Percentiles rank a stretch among this genome's conserved stretches.
Conservation (phyloP, 2,888 invertebrate genomes). For the Cantharis flavilabris region DNA sequence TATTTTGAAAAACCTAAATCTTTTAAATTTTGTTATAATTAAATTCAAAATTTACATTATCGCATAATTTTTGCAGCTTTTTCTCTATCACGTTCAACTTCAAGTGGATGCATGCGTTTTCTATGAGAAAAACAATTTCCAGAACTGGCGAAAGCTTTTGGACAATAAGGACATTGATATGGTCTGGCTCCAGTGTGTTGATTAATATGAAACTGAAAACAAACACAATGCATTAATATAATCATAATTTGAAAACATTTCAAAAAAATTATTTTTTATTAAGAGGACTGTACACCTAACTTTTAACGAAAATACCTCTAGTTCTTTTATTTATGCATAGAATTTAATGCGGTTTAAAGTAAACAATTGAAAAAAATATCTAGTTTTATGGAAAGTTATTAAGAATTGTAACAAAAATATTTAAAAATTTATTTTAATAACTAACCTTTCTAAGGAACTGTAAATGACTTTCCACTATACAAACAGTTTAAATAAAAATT, state of each 20-base stretch:
- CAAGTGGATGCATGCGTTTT: constrained; percentile 71
- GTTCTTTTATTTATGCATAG: too few species aligned
- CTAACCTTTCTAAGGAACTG: too few species aligned
- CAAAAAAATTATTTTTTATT: too few species aligned
- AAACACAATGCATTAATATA: not conserved
- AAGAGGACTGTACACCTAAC: too few species aligned
- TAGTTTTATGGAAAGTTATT: too few species aligned
- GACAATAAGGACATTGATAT: constrained; percentile 75
- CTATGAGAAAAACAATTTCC: constrained; percentile 76
- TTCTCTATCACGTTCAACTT: constrained; percentile 62
- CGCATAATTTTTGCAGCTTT: constrained; percentile 61
- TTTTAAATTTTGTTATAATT: constrained; percentile 4
- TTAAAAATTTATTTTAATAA: too few species aligned
- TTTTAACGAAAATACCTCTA: too few species aligned
- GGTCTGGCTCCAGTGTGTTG: constrained; percentile 76
- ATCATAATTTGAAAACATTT: not conserved
- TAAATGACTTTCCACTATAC: too few species aligned
- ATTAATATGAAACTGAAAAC: constrained; percentile 69
- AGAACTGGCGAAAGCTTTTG: constrained; percentile 72
- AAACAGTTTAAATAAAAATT: too few species aligned
- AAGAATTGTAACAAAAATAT: too few species aligned
- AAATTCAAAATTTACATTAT: constrained; percentile 48
- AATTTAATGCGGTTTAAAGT: too few species aligned
- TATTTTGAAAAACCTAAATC: constrained; percentile 7
- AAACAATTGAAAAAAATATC: too few species aligned